A percentile compares a stretch with the other conserved stretches of the same genome.
phyloP scores from a whole-genome alignment of 92 coral and sea anemone genomes.

The Epizoanthus stellaris region DNA sequence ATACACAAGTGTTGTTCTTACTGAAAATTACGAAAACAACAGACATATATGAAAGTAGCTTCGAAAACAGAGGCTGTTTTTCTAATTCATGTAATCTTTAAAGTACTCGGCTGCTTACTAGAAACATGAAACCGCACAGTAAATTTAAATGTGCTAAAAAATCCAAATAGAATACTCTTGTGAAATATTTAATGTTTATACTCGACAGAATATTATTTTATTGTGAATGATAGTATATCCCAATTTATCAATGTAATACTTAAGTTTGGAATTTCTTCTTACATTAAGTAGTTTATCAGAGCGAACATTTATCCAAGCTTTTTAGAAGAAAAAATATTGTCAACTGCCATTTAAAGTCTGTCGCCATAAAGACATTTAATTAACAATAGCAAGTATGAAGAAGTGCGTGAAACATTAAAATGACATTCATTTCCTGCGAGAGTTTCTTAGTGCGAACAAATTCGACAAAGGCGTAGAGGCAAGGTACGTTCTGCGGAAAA shows the following conservation, averaged over 20 bases:
- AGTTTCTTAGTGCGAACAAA: no score
- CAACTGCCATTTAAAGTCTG: neutral
- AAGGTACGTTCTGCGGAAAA: no score
- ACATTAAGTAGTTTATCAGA: neutral
- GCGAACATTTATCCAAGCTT: neutral
- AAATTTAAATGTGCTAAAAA: neutral
- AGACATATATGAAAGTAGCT: neutral
- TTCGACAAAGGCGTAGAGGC: no score
- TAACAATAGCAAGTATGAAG: no score
- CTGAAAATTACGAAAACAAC: neutral
- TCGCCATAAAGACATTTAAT: no score
- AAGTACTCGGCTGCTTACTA: neutral
- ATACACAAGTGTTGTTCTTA: neutral
- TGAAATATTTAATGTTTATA: neutral
- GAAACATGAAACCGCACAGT: neutral
- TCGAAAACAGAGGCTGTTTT: neutral
- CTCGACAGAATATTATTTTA: neutral
- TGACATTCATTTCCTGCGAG: no score
- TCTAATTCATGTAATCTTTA: neutral
- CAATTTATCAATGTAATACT: neutral
- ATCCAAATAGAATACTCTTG: neutral
- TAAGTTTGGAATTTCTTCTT: neutral
- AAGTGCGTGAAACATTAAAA: no score
- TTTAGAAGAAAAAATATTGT: no score
- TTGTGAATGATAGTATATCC: neutral